Base-by-base conservation (phyloP, 2,797 vertebrate species). In the Acanthurus leucopareius region DNA sequence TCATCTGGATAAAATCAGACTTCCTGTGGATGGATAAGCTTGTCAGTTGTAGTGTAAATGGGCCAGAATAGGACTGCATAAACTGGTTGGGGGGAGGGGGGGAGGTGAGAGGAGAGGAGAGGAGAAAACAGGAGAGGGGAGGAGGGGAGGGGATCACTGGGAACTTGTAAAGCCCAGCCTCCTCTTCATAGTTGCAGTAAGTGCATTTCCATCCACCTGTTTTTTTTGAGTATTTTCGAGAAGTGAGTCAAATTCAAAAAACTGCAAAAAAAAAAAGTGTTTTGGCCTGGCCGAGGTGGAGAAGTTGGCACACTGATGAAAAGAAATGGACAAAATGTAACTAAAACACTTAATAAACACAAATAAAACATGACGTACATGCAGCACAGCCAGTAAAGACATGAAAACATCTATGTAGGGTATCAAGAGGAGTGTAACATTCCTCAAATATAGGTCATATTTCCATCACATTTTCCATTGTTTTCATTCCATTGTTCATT, bases 1-100 rank as follows among this genome's bases (percentile, higher is more conserved):
- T 65, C 14, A 45, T 53, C 40, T 75, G 52, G 68, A 73, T 58
- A 44, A 48, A 40, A 68, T 51, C 67, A 49, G 0, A 48, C 42
- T 10, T 57, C 20, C 19, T 22, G 6, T 35, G 59, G 51, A 52
- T 38, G 51, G 13, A 32, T 22, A 38, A 25, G 53, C 28, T 44
- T 60, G 20, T 52, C 49, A 42, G 49, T 48, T 54, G 40, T 17
- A 20, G 51, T 51, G 17, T 22, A 22, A 67, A 64, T 61, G 22
- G 61, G n/a, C 42, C 54, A 35, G 62, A 22, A 63, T 44, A 45
- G 19, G 51, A 62, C 38, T 73, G 28, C 20, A 44, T 17, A 3
- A 66, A 52, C 11, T 51, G 47, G 52, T 0, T 10, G 32, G 32
- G 32, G 32, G 32, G 32, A 35, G 32, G 3, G 6, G 32, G 6